Evolutionary conservation across 92 coral and sea anemone genomes (phyloP).

Genomic region (Porites cylindrica): DNA sequence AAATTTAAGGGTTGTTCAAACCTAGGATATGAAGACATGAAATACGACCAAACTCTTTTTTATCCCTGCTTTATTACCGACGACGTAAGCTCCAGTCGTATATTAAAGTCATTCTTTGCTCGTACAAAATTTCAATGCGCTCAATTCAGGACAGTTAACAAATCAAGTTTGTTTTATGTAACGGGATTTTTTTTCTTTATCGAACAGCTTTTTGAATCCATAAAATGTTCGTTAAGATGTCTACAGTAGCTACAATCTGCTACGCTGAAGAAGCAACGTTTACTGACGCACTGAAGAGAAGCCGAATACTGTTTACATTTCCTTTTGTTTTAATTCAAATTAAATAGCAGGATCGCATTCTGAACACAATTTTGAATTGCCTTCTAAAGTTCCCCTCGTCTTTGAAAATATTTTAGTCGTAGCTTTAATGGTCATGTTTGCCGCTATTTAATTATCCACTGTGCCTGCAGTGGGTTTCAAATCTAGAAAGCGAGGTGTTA

Average conservation of each 20-base stretch:
- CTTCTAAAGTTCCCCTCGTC: not conserved
- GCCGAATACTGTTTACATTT: not conserved
- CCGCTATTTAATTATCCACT: too few relatives aligned
- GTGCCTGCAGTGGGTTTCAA: too few relatives aligned
- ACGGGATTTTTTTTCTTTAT: not conserved
- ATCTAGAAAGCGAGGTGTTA: too few relatives aligned
- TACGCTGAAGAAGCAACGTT: not conserved
- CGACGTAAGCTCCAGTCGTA: too few relatives aligned
- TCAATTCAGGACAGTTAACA: not conserved
- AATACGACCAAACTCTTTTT: too few relatives aligned
- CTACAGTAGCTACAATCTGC: not conserved
- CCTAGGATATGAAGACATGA: too few relatives aligned
- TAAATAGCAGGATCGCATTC: not conserved
- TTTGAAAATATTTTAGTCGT: not conserved
- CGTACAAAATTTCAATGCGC: not conserved
- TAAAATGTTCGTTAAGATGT: not conserved
- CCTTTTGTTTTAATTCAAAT: constrained; percentile 10
- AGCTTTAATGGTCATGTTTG: not conserved
- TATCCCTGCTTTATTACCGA: too few relatives aligned
- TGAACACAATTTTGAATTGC: not conserved
- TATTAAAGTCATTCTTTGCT: not conserved
- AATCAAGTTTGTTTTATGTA: not conserved
- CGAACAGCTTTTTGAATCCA: not conserved
- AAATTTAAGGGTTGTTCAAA: too few relatives aligned
- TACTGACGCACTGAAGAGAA: not conserved